Conservation (phyloP, 1,140 invertebrate species). For the Platorchestia sp. region DNA sequence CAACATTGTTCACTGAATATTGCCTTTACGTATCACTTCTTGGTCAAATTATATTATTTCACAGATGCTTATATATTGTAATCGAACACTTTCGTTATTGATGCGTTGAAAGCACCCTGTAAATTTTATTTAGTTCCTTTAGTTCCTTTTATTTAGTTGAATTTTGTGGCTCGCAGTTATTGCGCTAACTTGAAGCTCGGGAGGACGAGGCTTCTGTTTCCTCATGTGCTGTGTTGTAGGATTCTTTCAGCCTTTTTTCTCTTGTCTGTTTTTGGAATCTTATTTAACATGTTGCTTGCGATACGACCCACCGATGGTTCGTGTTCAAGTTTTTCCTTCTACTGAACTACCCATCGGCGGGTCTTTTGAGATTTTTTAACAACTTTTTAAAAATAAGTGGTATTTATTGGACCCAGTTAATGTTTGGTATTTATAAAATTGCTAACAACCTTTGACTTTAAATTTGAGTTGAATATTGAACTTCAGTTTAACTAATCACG, state of each 20-base stretch:
- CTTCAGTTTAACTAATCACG: neutral
- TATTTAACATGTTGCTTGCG: too few species aligned
- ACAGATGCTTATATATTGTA: too few species aligned
- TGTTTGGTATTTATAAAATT: too few species aligned
- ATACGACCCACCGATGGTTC: too few species aligned
- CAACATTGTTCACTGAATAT: neutral
- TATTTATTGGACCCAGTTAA: too few species aligned
- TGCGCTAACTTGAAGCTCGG: neutral
- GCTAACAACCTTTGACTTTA: too few species aligned
- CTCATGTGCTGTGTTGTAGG: neutral
- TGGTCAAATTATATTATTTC: neutral
- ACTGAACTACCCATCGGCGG: too few species aligned
- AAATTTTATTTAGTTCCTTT: neutral
- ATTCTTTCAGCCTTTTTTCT: neutral
- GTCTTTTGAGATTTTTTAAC: too few species aligned
- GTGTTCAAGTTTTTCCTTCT: too few species aligned
- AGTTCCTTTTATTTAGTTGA: neutral
- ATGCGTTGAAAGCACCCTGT: neutral
- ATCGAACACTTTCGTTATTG: neutral
- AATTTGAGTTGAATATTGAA: too few species aligned
- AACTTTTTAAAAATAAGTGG: too few species aligned
- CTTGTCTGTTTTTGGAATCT: too few species aligned
- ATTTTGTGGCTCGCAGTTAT: neutral
- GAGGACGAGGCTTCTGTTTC: neutral
- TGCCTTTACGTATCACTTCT: neutral